Percentiles rank a stretch among this genome's conserved stretches.
Conservation (phyloP, 2,113 vertebrate species). For the Nycticorax nycticorax region DNA sequence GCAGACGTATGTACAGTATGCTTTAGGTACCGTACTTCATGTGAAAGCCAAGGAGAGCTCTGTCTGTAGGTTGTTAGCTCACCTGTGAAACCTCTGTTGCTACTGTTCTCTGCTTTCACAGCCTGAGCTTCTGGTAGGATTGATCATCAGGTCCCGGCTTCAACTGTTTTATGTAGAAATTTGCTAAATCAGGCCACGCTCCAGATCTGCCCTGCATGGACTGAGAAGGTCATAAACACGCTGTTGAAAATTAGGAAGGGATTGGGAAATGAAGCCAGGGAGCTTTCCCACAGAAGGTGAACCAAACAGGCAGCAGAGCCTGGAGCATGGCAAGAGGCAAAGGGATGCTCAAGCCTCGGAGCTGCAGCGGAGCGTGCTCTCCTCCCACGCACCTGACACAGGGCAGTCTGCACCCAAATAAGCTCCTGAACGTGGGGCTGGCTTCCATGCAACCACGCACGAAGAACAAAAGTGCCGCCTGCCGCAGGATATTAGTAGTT, state of each 20-base stretch:
- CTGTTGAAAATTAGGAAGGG: not conserved
- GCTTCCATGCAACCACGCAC: not conserved
- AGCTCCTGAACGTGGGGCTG: fast-evolving
- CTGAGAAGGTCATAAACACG: not conserved
- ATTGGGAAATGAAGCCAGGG: not conserved
- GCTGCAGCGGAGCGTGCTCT: not conserved
- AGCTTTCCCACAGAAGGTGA: not conserved
- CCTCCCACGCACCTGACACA: not conserved
- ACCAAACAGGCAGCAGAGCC: not conserved
- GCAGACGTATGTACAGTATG: fast-evolving
- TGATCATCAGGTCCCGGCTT: not conserved
- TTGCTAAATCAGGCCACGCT: not conserved
- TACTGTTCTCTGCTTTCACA: not conserved
- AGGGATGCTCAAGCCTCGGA: not conserved
- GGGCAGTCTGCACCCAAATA: not conserved
- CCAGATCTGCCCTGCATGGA: not conserved
- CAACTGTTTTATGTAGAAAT: not conserved
- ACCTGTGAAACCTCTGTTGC: not conserved
- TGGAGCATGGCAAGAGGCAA: not conserved
- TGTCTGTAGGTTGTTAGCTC: not conserved
- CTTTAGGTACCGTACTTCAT: not conserved
- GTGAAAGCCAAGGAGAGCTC: not conserved
- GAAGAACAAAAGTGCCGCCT: not conserved
- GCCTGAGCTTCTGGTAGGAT: not conserved
- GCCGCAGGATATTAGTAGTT: not conserved